A percentile compares a stretch with the other conserved stretches of the same genome.
Evolutionary conservation across 2,113 vertebrate species (phyloP).

Genomic region (Rhipidura dahli): DNA sequence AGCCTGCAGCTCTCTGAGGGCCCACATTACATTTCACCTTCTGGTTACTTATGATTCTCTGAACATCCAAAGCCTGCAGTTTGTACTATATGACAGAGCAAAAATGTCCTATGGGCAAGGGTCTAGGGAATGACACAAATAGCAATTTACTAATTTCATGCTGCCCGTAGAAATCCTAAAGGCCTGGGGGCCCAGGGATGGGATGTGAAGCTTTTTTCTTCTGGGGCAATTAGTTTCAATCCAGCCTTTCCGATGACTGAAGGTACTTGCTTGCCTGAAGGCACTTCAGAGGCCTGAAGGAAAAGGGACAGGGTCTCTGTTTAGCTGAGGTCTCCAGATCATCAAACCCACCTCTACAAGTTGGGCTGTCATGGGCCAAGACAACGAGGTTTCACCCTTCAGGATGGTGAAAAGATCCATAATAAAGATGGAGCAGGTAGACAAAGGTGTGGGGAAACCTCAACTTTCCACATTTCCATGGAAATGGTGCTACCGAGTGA

Average conservation of each 20-base stretch:
- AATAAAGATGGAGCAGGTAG: neutral
- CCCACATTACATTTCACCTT: neutral
- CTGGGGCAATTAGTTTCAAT: neutral
- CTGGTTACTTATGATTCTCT: neutral
- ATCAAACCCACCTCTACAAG: neutral
- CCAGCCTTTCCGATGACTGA: neutral
- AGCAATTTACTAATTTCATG: constrained; percentile 22
- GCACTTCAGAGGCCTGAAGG: neutral
- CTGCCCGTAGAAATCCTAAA: neutral
- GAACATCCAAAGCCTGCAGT: constrained; percentile 13
- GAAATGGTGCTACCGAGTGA: neutral
- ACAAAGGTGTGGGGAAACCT: neutral
- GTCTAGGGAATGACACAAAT: constrained; percentile 44
- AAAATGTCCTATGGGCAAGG: constrained; percentile 17
- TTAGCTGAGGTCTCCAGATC: neutral
- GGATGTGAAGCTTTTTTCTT: neutral
- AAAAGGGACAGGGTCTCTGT: neutral
- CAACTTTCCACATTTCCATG: neutral
- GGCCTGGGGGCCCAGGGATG: neutral
- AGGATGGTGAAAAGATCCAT: neutral
- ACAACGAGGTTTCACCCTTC: neutral
- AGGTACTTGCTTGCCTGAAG: neutral
- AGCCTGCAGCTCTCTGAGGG: neutral
- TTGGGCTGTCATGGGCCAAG: neutral
- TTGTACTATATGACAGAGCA: constrained; percentile 6